phyloP scores from a whole-genome alignment of 2,888 invertebrate genomes.

The Thymelicus acteon region DNA sequence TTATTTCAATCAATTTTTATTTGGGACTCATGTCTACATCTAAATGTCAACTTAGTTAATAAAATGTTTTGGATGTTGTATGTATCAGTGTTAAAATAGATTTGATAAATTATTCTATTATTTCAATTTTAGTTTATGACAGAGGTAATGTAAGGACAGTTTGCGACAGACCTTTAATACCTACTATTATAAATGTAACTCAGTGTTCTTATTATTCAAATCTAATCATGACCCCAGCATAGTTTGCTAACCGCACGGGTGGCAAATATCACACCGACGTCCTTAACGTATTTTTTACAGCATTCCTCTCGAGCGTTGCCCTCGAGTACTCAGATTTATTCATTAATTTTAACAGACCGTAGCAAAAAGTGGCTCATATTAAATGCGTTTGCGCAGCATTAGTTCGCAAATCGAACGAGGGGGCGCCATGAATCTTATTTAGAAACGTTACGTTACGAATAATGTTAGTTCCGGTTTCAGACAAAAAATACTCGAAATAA shows the following conservation, averaged over 20 bases:
- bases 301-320: conserved; percentile 77
- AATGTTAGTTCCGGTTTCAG: conserved; percentile 77
- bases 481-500: conserved; percentile 65
- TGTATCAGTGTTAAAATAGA: no score
- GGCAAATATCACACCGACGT: conserved; percentile 69
- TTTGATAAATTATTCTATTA: no score
- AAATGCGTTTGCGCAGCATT: conserved; percentile 64
- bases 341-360: conserved; percentile 72
- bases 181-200: no score
- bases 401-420: conserved; percentile 21
- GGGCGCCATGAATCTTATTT: conserved; percentile 45
- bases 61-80: no score
- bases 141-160: not conserved
- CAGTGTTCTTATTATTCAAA: conserved; percentile 53
- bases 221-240: conserved; percentile 64
- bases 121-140: no score
- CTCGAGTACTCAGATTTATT: conserved; percentile 76
- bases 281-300: conserved; percentile 79
- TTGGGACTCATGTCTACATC: no score
- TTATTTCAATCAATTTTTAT: no score
- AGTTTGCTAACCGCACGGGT: conserved; percentile 60
- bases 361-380: conserved; percentile 76
- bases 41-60: no score
- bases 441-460: conserved; percentile 71
- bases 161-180: not conserved